phyloP scores from a whole-genome alignment of 1,140 invertebrate species.

The Caerostris darwini region DNA sequence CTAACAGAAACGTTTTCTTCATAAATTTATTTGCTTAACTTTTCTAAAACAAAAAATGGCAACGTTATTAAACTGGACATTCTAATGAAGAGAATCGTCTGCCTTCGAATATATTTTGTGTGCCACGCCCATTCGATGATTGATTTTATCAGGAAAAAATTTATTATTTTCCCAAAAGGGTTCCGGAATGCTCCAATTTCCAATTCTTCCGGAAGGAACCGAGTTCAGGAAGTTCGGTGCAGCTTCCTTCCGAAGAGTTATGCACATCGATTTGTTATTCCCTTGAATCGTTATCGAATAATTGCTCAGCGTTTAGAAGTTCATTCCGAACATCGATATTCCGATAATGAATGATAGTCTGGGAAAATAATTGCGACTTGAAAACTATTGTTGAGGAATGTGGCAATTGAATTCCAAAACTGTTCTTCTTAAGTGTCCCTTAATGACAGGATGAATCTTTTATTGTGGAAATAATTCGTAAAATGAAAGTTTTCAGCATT shows the following conservation, averaged over 20 bases:
- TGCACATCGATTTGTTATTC: conserved; percentile 52
- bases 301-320: conserved; percentile 52
- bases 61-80: too few relatives aligned
- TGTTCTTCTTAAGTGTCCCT: too few relatives aligned
- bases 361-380: not conserved
- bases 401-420: too few relatives aligned
- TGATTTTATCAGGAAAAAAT: conserved; percentile 21
- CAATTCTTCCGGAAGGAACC: conserved; percentile 24
- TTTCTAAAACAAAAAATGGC: too few relatives aligned
- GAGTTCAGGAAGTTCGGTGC: conserved; percentile 46
- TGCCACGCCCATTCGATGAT: not conserved
- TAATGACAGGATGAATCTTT: too few relatives aligned
- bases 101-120: not conserved
- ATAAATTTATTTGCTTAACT: too few relatives aligned
- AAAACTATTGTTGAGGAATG: not conserved
- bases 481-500: too few relatives aligned
- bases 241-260: conserved; percentile 50
- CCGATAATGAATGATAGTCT: conserved; percentile 38
- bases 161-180: not conserved
- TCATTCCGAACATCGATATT: conserved; percentile 43
- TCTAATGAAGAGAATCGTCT: not conserved
- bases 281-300: conserved; percentile 64
- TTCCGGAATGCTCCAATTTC: not conserved
- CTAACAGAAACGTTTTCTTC: too few relatives aligned
- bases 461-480: too few relatives aligned